phyloP scores from a whole-genome alignment of 2,888 invertebrate genomes.

The Strigamia transsilvanica region DNA sequence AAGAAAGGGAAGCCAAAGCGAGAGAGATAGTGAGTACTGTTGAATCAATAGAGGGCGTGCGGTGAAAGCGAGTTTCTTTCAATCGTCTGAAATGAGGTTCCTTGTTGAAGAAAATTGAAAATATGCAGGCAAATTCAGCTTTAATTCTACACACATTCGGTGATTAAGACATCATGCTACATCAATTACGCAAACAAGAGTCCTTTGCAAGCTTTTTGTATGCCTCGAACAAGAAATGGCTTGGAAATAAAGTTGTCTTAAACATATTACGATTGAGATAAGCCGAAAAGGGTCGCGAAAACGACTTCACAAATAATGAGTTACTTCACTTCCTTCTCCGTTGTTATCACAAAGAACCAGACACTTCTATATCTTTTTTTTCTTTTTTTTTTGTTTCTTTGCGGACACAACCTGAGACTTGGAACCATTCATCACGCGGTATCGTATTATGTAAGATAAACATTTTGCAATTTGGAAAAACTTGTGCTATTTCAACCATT shows the following conservation, averaged over 20 bases:
- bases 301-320: constrained; percentile 42
- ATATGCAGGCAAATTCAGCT: neutral
- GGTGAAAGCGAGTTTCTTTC: neutral
- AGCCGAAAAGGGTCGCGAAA: neutral
- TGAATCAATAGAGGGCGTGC: neutral
- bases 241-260: constrained; percentile 5
- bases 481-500: neutral
- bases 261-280: constrained; percentile 9
- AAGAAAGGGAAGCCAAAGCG: neutral
- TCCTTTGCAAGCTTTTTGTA: neutral
- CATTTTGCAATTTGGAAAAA: constrained; percentile 5
- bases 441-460: neutral
- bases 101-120: neutral
- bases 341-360: constrained; percentile 22
- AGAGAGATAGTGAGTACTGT: neutral
- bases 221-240: constrained; percentile 19
- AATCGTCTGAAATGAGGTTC: neutral
- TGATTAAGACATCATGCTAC: constrained; percentile 10
- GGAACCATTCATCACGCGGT: neutral
- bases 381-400: neutral
- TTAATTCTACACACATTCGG: neutral
- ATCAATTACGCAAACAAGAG: constrained; percentile 5
- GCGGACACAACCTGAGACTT: neutral
- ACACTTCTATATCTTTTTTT: neutral
- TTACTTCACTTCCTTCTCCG: constrained; percentile 27